Evolutionary conservation across 2,113 vertebrate species (phyloP).

Genomic region (Lepisosteus oculatus): DNA sequence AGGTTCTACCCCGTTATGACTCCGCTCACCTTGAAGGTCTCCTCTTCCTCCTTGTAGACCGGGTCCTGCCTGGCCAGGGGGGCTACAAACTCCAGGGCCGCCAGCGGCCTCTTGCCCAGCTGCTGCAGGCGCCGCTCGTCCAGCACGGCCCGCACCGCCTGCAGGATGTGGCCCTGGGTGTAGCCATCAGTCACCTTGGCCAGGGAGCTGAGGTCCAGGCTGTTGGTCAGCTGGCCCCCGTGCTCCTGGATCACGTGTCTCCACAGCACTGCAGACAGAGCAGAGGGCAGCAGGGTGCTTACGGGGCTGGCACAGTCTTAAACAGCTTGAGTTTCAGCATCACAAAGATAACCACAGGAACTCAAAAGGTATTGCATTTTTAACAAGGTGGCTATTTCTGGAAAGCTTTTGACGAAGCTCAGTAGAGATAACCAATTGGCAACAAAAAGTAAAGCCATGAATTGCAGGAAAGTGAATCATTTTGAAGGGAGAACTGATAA

Average conservation of each 20-base stretch:
- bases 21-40: constrained; percentile 67
- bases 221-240: constrained; percentile 41
- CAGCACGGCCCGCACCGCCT: constrained; percentile 52
- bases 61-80: constrained; percentile 60
- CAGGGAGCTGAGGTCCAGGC: constrained; percentile 67
- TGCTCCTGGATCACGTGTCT: constrained; percentile 56
- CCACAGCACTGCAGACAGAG: constrained; percentile 66
- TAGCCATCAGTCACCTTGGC: constrained; percentile 76
- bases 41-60: constrained; percentile 77
- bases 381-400: too few species aligned
- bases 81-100: constrained; percentile 60
- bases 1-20: too few species aligned
- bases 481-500: too few species aligned
- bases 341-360: too few species aligned
- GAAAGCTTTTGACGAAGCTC: too few species aligned
- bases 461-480: too few species aligned
- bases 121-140: constrained; percentile 57
- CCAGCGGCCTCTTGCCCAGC: constrained; percentile 56
- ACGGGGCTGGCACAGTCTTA: too few species aligned
- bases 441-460: too few species aligned
- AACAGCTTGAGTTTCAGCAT: too few species aligned
- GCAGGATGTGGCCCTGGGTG: constrained; percentile 66
- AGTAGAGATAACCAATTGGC: too few species aligned
- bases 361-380: too few species aligned
- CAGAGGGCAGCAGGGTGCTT: background rate